These are phyloP conservation scores for Aphidius ervi DNA, from an alignment of 1,140 invertebrate genomes.

Conservation along the genomic window DNA sequence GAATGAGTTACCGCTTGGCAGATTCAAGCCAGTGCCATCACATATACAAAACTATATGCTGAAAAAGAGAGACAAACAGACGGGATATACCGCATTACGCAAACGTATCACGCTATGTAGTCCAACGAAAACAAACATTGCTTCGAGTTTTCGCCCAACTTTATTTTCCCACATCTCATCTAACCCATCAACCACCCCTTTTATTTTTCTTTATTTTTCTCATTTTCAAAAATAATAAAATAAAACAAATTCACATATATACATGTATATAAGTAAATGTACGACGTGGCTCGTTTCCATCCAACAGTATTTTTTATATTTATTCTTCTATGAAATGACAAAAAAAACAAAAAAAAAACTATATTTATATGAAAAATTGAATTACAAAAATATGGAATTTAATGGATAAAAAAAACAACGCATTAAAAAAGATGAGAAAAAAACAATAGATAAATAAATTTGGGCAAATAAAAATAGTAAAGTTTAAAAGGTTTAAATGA, in stretches of 20 bases:
- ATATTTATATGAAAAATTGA: no score
- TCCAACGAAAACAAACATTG: slow-evolving; percentile 54
- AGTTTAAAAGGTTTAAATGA: no score
- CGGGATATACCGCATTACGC: slow-evolving; percentile 48
- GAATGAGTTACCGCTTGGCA: slow-evolving; percentile 47
- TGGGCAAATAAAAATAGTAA: no score
- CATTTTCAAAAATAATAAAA: no score
- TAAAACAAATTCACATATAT: not conserved
- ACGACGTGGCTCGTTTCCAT: not conserved
- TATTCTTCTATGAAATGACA: not conserved
- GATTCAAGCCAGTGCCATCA: slow-evolving; percentile 40
- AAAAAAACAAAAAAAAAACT: not conserved
- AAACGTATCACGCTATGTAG: slow-evolving; percentile 55
- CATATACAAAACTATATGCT: not conserved
- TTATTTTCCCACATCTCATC: slow-evolving; percentile 9
- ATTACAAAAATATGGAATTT: no score
- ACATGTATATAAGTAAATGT: slow-evolving; percentile 2
- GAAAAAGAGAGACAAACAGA: slow-evolving; percentile 21
- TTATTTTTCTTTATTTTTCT: not conserved
- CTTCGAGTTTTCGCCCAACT: slow-evolving; percentile 13
- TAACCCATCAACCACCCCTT: not conserved
- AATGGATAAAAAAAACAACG: no score
- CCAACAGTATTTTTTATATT: not conserved
- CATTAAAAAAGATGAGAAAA: no score
- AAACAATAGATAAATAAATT: no score